Evolutionary conservation across 2,113 vertebrate species (phyloP), one percentile per base, ranked within the genome.

Genomic region (Fulmarus glacialis): DNA sequence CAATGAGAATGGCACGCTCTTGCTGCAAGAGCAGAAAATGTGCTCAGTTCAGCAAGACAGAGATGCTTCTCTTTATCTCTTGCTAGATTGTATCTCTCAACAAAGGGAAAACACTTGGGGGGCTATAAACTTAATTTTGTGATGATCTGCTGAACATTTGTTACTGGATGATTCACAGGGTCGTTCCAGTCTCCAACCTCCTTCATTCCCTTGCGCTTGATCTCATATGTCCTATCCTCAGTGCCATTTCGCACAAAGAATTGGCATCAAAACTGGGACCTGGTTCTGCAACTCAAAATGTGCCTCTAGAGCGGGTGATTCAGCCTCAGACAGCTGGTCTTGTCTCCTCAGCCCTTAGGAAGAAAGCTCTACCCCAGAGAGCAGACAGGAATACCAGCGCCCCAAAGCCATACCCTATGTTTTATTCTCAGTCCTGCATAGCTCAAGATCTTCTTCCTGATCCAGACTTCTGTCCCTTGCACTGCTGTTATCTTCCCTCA

Each of bases 321-420:
- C 93, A 89, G 24, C 19, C 89, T 83, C 89, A 89, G 50, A 71
- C 79, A 90, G 90, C 71, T 80, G 82, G 27, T 5, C 22, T 20
- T 79, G 85, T n/a, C 83, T 60, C 75, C 62, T 40, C 82, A 86
- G 85, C 58, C 78, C 60, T 89, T 7, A 17, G 62, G 74, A 88
- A 74, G 64, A 64, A 71, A 72, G 48, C 85, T 88, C 67, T 93
- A 92, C 34, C 75, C 40, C 0, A 2, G 50, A 63, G 42, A 56
- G 62, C 70, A 83, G 79, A 42, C 47, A 82, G 56, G 56, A 85
- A 79, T 32, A 53, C 10, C 85, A 85, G 56, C 0, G 1, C 26
- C 80, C 79, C 67, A 62, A 50, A 66, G 58, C 34, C 75, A 58
- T 22, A 9, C 1, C 12, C 8, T 2, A 2, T 0, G 1, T 56